These are phyloP conservation scores for Notamacropus eugenii DNA, from an alignment of 2,797 vertebrate genomes.

Conservation along the genomic window DNA sequence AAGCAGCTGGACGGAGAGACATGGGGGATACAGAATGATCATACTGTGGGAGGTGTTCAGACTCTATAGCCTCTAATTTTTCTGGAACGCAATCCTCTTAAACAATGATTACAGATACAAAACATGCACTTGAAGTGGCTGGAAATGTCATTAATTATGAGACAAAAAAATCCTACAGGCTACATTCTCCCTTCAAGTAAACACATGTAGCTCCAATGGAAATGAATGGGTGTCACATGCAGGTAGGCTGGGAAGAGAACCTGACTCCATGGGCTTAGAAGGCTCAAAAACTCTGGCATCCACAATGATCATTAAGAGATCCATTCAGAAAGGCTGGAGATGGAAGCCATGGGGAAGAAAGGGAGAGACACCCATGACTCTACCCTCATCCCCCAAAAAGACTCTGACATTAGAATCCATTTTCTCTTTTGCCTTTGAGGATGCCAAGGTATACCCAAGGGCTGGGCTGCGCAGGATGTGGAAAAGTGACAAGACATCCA, in stretches of 20 bases:
- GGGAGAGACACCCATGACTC: neutral
- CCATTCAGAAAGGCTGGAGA: neutral
- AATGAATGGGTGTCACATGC: constrained; percentile 53
- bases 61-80: constrained; percentile 63
- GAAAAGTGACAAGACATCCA: neutral
- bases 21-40: neutral
- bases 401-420: neutral
- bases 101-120: constrained; percentile 56
- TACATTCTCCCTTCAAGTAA: constrained; percentile 64
- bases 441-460: neutral
- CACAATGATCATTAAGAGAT: constrained; percentile 34
- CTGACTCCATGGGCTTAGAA: constrained; percentile 30
- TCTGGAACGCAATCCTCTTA: constrained; percentile 61
- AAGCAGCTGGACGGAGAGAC: constrained; percentile 17
- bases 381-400: neutral
- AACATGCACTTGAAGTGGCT: constrained; percentile 29
- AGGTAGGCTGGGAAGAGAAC: constrained; percentile 48
- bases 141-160: constrained; percentile 55
- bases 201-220: constrained; percentile 48
- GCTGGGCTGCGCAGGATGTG: neutral
- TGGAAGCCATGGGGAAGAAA: neutral
- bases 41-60: constrained; percentile 7
- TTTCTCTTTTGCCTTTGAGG: neutral
- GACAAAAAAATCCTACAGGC: constrained; percentile 10
- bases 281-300: constrained; percentile 25